These are phyloP conservation scores for Limosa lapponica DNA, from an alignment of 2,797 vertebrate genomes.

Conservation along the genomic window DNA sequence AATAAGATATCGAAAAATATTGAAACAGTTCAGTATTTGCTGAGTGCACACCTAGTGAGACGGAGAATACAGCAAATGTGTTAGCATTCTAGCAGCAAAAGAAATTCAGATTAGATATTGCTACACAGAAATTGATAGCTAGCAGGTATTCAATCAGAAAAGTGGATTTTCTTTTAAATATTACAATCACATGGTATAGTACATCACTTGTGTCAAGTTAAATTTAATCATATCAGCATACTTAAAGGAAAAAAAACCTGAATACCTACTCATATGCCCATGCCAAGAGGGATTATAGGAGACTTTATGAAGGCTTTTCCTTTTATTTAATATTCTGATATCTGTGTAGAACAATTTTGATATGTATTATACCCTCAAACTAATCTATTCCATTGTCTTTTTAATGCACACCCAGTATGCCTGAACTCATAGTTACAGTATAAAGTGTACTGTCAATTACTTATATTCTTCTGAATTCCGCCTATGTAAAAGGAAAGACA, in stretches of 20 bases:
- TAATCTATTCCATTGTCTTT: conserved; percentile 44
- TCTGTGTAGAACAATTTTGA: conserved; percentile 32
- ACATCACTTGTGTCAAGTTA: conserved; percentile 50
- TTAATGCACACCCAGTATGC: not conserved
- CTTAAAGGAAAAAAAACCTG: not conserved
- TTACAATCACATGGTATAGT: conserved; percentile 26
- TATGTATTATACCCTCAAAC: not conserved
- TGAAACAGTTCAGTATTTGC: conserved; percentile 10
- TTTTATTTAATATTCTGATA: conserved; percentile 60
- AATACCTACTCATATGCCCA: conserved; percentile 10
- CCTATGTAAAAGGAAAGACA: not conserved
- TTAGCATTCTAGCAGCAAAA: not conserved
- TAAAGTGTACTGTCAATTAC: not conserved
- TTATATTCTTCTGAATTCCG: not conserved
- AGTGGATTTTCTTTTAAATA: conserved; percentile 47
- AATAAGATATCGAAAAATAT: conserved; percentile 54
- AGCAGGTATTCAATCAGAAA: conserved; percentile 56
- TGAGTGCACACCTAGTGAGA: not conserved
- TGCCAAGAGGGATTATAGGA: conserved; percentile 35
- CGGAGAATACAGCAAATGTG: not conserved
- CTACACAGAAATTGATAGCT: conserved; percentile 25
- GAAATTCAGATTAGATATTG: conserved; percentile 50
- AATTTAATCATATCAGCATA: conserved; percentile 57
- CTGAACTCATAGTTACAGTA: not conserved
- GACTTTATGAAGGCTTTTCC: conserved; percentile 32